Conservation (phyloP, 1,140 invertebrate species). For the Steinernema feltiae region DNA sequence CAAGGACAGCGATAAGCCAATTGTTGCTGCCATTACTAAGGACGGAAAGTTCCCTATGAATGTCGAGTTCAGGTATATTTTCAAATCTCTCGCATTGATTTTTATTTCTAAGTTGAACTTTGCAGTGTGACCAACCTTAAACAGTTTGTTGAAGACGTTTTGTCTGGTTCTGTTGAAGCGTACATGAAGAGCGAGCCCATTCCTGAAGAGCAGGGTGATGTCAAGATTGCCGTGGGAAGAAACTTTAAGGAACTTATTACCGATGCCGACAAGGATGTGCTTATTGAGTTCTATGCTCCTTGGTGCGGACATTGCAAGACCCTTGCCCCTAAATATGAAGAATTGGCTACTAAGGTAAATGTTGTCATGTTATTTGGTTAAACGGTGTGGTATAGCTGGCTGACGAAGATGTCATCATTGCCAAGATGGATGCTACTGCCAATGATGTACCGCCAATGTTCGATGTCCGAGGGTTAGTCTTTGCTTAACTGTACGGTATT, state of each 20-base stretch:
- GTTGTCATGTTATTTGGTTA: conserved; percentile 3
- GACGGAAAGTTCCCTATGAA: conserved; percentile 84
- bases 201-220: conserved; percentile 73
- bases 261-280: conserved; percentile 81
- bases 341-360: conserved; percentile 78
- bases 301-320: conserved; percentile 99
- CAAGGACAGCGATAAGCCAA: conserved; percentile 78
- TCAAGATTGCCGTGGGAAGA: conserved; percentile 78
- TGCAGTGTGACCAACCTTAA: conserved; percentile 76
- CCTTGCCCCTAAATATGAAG: conserved; percentile 83
- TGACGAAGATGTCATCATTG: conserved; percentile 79
- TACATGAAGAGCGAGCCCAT: conserved; percentile 91
- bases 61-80: conserved; percentile 81
- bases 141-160: conserved; percentile 78
- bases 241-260: conserved; percentile 92
- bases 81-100: not conserved
- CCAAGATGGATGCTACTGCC: conserved; percentile 95
- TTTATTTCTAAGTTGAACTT: conserved; percentile 6
- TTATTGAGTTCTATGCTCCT: conserved; percentile 95
- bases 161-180: conserved; percentile 76
- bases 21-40: conserved; percentile 72
- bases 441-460: conserved; percentile 90
- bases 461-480: conserved; percentile 72
- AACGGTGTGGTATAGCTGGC: conserved; percentile 71
- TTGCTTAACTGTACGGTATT: not conserved